Conservation (phyloP, 2,797 vertebrate species). For the Anabas testudineus region DNA sequence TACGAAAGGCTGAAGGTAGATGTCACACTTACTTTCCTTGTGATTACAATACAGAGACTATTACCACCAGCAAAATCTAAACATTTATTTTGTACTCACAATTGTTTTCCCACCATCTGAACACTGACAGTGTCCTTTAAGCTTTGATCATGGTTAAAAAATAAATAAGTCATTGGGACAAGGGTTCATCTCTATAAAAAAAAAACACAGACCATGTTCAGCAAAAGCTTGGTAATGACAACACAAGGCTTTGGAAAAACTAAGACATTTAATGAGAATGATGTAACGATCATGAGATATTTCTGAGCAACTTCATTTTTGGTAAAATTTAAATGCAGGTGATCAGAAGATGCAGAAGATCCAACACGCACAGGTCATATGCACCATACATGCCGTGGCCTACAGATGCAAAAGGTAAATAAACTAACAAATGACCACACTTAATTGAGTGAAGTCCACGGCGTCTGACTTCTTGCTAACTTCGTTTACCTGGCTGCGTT, state of each 20-base stretch:
- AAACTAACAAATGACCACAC: constrained; percentile 8
- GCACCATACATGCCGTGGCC: no score
- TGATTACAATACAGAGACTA: not conserved
- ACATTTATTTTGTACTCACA: not conserved
- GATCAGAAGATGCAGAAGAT: no score
- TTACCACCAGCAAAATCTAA: not conserved
- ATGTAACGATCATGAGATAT: no score
- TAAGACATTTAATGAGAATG: no score
- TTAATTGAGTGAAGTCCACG: not conserved
- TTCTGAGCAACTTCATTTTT: no score
- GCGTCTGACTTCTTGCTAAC: not conserved
- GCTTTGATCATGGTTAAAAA: not conserved
- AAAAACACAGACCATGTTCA: not conserved
- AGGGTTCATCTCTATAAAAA: not conserved
- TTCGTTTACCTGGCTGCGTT: constrained; percentile 66
- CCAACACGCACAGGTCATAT: no score
- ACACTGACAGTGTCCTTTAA: not conserved
- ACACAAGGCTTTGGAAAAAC: no score
- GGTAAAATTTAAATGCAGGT: no score
- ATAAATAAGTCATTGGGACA: not conserved
- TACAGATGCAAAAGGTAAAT: not conserved
- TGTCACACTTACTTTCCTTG: not conserved
- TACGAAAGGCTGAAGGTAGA: not conserved
- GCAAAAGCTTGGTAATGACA: no score
- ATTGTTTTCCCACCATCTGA: not conserved